Base-by-base conservation (phyloP, 2,888 invertebrate species). In the Epistrophella euchroma region DNA sequence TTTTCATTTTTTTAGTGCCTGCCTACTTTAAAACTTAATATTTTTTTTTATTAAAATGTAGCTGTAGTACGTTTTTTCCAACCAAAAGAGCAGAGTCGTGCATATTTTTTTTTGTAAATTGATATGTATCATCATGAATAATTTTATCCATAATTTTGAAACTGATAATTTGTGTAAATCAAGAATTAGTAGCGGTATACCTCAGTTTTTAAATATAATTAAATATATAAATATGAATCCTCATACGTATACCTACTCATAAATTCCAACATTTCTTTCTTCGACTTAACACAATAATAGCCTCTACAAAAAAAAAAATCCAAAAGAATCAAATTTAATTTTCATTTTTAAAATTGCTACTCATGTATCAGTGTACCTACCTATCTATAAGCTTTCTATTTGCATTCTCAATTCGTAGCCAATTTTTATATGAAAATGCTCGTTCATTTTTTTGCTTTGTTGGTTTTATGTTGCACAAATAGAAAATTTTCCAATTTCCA, bases 331-430 rank as follows among this genome's bases (percentile, higher is more conserved):
- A 68, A 66, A 73, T 72, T 37, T 56, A 72, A 72, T 79, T 73
- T 66, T 25, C 28, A 56, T 56, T 40, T 62, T 35, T n/a, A n/a
- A 60, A 64, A 37, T 71, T 77, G 70, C 60, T 66, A 43, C 58
- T 79, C 37, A 55, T 66, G 47, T 58, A 28, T 9, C 6, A n/a
- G n/a, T n/a, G 7, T 32, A 28, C 28, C 28, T 28, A 28, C 6
- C 25, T 28, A 32, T 32, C 6, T 6, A 13, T 47, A 66, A 47
- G 47, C 47, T 25, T 62, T 60, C 19, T 70, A 62, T 81, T 75
- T 81, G 56, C 73, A 78, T 73, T 77, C 77, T 64, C 77, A 77
- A 82, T 78, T 83, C 64, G 35, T 68, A 47, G 58, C 60, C 78
- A 83, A 78, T 68, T 78, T 78, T 50, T 55, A 40, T 35, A 71